Base-by-base conservation (phyloP, 2,113 vertebrate species). In the Poeciliopsis retropinna region DNA sequence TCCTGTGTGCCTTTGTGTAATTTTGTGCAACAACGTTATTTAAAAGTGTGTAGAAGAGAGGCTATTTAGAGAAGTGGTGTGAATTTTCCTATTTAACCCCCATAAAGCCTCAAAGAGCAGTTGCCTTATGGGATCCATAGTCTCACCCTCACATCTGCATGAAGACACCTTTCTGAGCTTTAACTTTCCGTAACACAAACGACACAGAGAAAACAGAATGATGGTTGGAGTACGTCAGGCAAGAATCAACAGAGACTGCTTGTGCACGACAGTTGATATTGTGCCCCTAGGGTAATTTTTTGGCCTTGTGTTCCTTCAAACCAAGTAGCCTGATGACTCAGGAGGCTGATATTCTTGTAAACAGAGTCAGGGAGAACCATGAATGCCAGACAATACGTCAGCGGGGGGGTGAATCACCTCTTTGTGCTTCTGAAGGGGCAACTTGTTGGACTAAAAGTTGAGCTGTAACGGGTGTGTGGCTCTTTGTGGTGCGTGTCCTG, bases 61-160 rank as follows among this genome's bases (percentile, higher is more conserved):
- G 4, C 1, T 94, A 88, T 95, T 95, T 94, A 84, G 77, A 95
- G 93, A 95, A 91, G 92, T 92, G 92, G 82, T 74, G 29, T 76
- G 79, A 41, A 89, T 93, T 89, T 88, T 66, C 64, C 86, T 80
- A 57, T 72, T 15, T 17, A 41, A 22, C 27, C 30, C 32, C 44
- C 2, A 37, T 12, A 37, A 15, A 14, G 31, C n/a, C 37, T 19
- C 37, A 47, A 1, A 30, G 19, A 31, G 47, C 67, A 34, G 34
- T 22, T 32, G 67, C 31, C 12, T 34, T 57, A 61, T 9, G 47
- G 17, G 70, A 30, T 67, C 44, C 29, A 73, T 64, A 75, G 70
- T 28, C 39, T 62, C 28, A 41, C 9, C 51, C 34, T 54, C 60
- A 75, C 41, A 75, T 62, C 67, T n/a, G 29, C 39, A 44, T n/a